Evolutionary conservation across 2,888 invertebrate species (phyloP), one percentile per base, ranked within the genome.

Genomic region (Lobophora halterata): DNA sequence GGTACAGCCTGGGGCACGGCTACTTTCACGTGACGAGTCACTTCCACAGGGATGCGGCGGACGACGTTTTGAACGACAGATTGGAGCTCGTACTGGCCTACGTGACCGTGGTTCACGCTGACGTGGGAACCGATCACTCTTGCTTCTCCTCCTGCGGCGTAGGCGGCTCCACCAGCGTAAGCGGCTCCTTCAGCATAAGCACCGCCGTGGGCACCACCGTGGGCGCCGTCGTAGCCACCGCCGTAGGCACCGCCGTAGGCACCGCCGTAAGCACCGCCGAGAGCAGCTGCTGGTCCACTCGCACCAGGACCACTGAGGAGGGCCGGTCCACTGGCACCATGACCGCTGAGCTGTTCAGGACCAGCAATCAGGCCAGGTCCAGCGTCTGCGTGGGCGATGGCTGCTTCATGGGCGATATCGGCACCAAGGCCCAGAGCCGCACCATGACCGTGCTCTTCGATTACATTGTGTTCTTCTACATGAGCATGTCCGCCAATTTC

Each of bases 31-130:
- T 87, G 87, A 7, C 79, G 77, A 16, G 71, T 75, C n/a, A 87
- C 79, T 46, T 86, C 87, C n/a, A 86, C 53, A 1, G 87, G 87
- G 4, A 87, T 49, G 17, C 85, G 82, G 17, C 86, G 79, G 32
- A 87, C 40, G 1, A 87, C 70, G 46, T 87, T 81, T 59, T 87
- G 87, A 0, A 86, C 71, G 3, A 87, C 87, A 1, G 83, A 79
- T 35, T 82, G 78, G 6, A 87, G 72, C 45, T 87, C 86, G 61
- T 81, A 86, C 52, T 78, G 75, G 2, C 80, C 61, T 3, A 71
- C 61, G 3, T 63, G 46, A 2, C 77, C 75, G 1, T 58, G 75
- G 26, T 75, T 79, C 0, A 79, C 75, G n/a, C n/a, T n/a, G n/a
- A n/a, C n/a, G n/a, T n/a, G n/a, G n/a, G n/a, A n/a, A n/a, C 80